These are phyloP conservation scores for Pachliopta kotzebuea DNA, from an alignment of 2,888 invertebrate genomes.

Conservation along the genomic window DNA sequence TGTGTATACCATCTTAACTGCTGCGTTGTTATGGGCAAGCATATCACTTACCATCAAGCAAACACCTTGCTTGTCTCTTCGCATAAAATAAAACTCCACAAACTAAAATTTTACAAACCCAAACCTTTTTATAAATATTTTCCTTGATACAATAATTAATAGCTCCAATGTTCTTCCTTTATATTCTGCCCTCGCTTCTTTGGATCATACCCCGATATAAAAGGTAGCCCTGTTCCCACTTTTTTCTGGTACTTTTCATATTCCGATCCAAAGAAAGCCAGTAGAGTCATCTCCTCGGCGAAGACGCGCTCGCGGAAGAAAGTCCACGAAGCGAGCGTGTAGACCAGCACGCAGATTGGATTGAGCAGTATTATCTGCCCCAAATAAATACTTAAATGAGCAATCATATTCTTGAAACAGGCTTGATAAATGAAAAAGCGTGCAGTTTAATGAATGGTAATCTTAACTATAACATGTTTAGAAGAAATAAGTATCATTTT, in stretches of 20 bases:
- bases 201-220: conserved; percentile 86
- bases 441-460: no score
- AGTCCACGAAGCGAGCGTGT: conserved; percentile 91
- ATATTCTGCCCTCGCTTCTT: conserved; percentile 38
- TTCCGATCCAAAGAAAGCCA: conserved; percentile 94
- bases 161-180: conserved; percentile 44
- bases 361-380: conserved; percentile 91
- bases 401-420: no score
- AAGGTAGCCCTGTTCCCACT: conserved; percentile 93
- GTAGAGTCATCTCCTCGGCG: conserved; percentile 92
- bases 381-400: background rate
- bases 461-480: no score
- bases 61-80: no score
- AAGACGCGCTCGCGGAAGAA: conserved; percentile 94
- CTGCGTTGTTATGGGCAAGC: no score
- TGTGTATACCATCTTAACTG: no score
- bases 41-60: no score
- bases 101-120: background rate
- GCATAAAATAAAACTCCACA: no score
- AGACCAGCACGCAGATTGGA: conserved; percentile 91
- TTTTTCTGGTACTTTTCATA: conserved; percentile 92
- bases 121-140: background rate
- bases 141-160: conserved; percentile 32
- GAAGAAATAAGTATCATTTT: background rate
- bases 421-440: no score